Base-by-base conservation (phyloP, 2,113 vertebrate species). In the Riparia riparia region DNA sequence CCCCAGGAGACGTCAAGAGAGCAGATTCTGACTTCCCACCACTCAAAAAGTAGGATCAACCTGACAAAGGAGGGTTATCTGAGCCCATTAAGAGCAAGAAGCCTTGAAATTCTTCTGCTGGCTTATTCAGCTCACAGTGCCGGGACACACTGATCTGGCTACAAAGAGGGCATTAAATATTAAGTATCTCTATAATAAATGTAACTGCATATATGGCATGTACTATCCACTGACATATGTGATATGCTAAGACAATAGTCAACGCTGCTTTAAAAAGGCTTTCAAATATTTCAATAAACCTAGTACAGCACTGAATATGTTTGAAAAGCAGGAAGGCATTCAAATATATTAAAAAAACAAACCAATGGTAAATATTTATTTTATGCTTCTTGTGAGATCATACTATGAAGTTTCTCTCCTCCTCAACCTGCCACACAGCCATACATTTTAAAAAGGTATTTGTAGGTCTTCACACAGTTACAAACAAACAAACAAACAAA, bases 41-140 rank as follows among this genome's bases (percentile, higher is more conserved):
- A 57, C 26, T 1, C n/a, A 50, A 26, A 41, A 51, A 2, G 37
- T 0, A 54, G 32, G 51, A 73, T 4, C 24, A 31, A 17, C 15
- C 64, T 57, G 45, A 69, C 9, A 88, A 61, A 76, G 17, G 7
- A 58, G 4, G 12, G 51, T 47, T 47, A 44, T 19, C 50, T 32
- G 17, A 3, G 18, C 21, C 29, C 41, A 60, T 2, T 42, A 76
- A 57, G 47, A n/a, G 9, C 8, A 76, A 86, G 34, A 9, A 64
- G 37, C 26, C 54, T 61, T 68, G 15, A 71, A 93, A 86, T 10
- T 58, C 26, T 25, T 7, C 32, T 45, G 26, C 5, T 50, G 12
- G 3, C 19, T 49, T 90, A 68, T 76, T 42, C 32, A 44, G 51
- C 82, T 76, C 44, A 74, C 42, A 76, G 6, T 14, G 70, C 19